Evolutionary conservation across 2,113 vertebrate genomes (phyloP).

Genomic region (Terrapene triunguis): DNA sequence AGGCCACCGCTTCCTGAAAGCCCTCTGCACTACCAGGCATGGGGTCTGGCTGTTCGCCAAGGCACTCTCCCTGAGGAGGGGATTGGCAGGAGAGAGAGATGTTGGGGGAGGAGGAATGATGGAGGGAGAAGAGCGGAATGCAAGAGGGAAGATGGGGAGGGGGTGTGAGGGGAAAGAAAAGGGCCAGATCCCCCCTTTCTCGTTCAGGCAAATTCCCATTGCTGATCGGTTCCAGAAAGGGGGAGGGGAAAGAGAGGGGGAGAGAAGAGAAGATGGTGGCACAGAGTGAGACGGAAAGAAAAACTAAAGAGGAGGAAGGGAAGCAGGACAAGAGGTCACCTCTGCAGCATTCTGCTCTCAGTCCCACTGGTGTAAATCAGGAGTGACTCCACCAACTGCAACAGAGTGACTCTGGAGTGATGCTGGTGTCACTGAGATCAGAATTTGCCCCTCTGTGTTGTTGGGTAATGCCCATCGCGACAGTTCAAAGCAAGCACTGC

Average conservation of each 20-base stretch:
- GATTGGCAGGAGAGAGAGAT: too few relatives aligned
- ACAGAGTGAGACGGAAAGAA: too few relatives aligned
- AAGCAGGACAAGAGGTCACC: neutral
- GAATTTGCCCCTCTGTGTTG: too few relatives aligned
- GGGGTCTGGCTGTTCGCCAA: too few relatives aligned
- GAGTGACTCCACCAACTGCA: neutral
- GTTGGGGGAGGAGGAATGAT: neutral
- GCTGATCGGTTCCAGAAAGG: too few relatives aligned
- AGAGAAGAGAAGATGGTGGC: too few relatives aligned
- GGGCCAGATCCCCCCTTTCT: too few relatives aligned
- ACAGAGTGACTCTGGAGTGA: neutral
- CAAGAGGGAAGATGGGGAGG: neutral
- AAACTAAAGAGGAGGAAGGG: too few relatives aligned
- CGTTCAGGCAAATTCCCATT: too few relatives aligned
- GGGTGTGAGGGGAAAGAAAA: neutral
- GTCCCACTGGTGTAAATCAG: neutral
- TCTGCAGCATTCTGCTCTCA: neutral
- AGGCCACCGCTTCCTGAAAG: too few relatives aligned
- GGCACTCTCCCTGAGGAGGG: too few relatives aligned
- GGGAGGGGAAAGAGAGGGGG: neutral
- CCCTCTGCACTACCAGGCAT: too few relatives aligned
- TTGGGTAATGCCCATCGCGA: neutral
- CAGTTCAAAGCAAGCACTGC: neutral
- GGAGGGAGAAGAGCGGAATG: neutral
- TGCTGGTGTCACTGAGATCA: neutral